Evolutionary conservation across 2,797 vertebrate genomes (phyloP), one percentile per base, ranked within the genome.

Genomic region (Anguilla pacifica): DNA sequence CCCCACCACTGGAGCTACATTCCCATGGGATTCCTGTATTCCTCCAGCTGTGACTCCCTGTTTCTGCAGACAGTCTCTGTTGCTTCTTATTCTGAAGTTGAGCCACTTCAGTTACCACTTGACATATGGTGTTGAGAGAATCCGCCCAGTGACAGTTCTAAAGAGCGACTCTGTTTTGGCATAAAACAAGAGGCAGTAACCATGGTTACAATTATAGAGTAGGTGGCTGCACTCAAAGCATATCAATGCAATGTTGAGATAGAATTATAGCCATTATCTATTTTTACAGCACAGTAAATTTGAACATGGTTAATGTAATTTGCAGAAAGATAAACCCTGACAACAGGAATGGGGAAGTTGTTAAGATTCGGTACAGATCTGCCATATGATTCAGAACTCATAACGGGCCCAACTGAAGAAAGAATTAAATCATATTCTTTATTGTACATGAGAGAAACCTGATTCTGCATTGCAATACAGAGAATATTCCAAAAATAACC

Each of bases 161-260:
- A 49, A 89, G 57, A 85, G 35, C 39, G 35, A 43, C 35, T 57
- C 77, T 61, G 59, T 61, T 49, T 85, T 84, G 87, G 39, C 79
- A 88, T 89, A 53, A 87, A 85, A 89, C 43, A 7, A 55, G n/a
- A 89, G 57, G 57, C 57, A 22, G 91, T 92, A 89, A 90, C 92
- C 92, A 92, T 92, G 91, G 92, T 91, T 91, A 91, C 91, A 81
- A 31, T 57, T 86, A 51, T 59, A 28, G 82, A 85, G 77, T 90
- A 87, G 89, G 83, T 51, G 83, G 82, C 31, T 59, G 59, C 46
- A 79, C 15, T 88, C 86, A 70, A 43, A 88, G 81, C 90, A 89
- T 87, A 90, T 51, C 88, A 87, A 86, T 86, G 83, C 83, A 84
- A n/a, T 28, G 25, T 86, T 89, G 1, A 53, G 51, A 61, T 31